Conservation (phyloP, 2,888 invertebrate genomes). For the Rhamphomyia laevipes region DNA sequence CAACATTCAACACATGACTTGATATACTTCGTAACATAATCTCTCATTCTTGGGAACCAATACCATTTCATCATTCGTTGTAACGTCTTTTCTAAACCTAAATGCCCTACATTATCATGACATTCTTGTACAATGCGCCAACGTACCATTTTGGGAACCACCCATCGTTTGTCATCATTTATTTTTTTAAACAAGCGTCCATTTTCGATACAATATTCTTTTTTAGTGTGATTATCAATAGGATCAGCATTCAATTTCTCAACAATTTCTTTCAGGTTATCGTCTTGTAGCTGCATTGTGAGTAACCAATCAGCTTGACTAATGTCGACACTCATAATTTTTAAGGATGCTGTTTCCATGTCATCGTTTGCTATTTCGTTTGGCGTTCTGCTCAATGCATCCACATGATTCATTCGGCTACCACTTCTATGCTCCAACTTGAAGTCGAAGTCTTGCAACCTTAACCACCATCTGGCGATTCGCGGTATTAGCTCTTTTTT, state of each 20-base stretch:
- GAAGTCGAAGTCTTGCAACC: too few species aligned
- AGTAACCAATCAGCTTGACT: background rate
- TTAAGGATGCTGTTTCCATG: background rate
- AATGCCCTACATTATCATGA: constrained; percentile 18
- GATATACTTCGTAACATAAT: constrained; percentile 13
- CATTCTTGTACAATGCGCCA: constrained; percentile 15
- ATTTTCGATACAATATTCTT: too few species aligned
- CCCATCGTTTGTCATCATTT: constrained; percentile 6
- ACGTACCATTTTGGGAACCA: constrained; percentile 12
- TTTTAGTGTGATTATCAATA: background rate
- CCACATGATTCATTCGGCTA: too few species aligned
- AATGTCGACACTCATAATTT: background rate
- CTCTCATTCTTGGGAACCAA: constrained; percentile 16
- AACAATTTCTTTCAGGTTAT: background rate
- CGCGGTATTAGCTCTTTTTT: too few species aligned
- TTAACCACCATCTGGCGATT: too few species aligned
- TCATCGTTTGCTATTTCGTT: background rate
- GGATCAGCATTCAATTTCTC: background rate
- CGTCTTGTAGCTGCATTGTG: background rate
- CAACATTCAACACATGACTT: constrained; percentile 15
- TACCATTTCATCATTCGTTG: constrained; percentile 12
- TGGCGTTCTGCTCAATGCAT: too few species aligned
- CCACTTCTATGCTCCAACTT: too few species aligned
- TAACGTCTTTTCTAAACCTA: constrained; percentile 16
- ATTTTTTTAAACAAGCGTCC: constrained; percentile 11